Base-by-base conservation (phyloP, 2,888 invertebrate genomes). In the Danaus chrysippus region DNA sequence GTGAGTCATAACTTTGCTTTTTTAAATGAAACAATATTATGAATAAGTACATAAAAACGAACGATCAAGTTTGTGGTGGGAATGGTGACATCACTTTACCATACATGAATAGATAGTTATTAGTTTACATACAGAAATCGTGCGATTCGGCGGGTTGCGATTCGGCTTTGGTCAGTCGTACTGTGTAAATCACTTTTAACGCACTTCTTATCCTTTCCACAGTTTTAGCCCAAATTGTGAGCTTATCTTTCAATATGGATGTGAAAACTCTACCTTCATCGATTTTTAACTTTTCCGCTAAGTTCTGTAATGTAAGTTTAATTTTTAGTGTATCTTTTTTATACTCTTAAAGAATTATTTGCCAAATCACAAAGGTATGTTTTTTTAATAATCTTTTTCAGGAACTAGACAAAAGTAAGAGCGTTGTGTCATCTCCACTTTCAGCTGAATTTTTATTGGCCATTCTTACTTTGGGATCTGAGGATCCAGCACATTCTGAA, bases 221-320 rank as follows among this genome's bases (percentile, higher is more conserved):
- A 43, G 60, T 63, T 53, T 52, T 59, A 54, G 41, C 62, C 55
- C 59, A 64, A 46, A 54, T 49, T 6, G 15, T 17, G 49, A 17
- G 49, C 17, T 49, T 66, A 19, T 59, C 64, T 11, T 44, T 64
- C 10, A 34, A 73, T 54, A 88, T 91, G 85, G 83, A 87, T 70
- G 69, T 82, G 42, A 84, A 84, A 72, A 74, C 77, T 23, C 67
- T 89, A n/a, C 79, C 86, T 57, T 76, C 82, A 41, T 76, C 83
- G 42, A 81, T 91, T 63, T 81, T 85, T 12, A 77, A 78, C 61
- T 91, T 91, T 73, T 87, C 91, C 13, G 85, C 88, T 0, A 86
- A 85, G 68, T 89, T 92, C 70, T 91, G 90, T 70, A 87, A 91
- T 86, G 92, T 92, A 78, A 87, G 87, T 86, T 60, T 1, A 9